Evolutionary conservation across 1,140 invertebrate species (phyloP).

Genomic region (Holotrichia oblita): DNA sequence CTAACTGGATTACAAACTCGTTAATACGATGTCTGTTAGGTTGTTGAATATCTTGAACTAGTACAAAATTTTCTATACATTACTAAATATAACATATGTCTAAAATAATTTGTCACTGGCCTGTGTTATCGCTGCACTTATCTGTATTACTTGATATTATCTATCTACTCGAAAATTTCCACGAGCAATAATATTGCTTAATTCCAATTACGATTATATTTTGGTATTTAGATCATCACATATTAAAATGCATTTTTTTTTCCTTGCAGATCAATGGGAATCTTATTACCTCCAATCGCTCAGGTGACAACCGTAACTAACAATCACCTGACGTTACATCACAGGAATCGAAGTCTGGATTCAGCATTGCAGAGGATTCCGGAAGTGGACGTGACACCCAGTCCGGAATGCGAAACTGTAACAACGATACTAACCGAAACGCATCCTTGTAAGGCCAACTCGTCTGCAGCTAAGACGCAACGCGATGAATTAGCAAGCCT

Average conservation of each 20-base stretch:
- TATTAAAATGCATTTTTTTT: not conserved
- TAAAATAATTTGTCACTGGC: too few relatives aligned
- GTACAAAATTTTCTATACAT: too few relatives aligned
- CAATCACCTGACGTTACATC: constrained; percentile 74
- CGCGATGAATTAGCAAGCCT: constrained; percentile 77
- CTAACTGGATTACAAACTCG: too few relatives aligned
- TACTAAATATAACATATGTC: too few relatives aligned
- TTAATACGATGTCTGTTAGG: too few relatives aligned
- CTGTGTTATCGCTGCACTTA: too few relatives aligned
- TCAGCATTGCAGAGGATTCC: constrained; percentile 87
- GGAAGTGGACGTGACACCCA: constrained; percentile 82
- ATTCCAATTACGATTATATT: too few relatives aligned
- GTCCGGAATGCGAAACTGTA: constrained; percentile 75
- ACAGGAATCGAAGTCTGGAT: constrained; percentile 87
- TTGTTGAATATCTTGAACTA: too few relatives aligned
- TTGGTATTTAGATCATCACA: too few relatives aligned
- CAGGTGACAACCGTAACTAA: constrained; percentile 65
- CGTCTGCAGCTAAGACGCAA: constrained; percentile 54
- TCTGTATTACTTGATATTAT: too few relatives aligned
- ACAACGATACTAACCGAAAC: constrained; percentile 52
- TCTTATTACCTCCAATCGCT: constrained; percentile 76
- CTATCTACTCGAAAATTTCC: too few relatives aligned
- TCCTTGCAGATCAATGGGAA: constrained; percentile 76
- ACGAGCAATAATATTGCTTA: too few relatives aligned
- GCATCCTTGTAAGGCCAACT: constrained; percentile 42